These are phyloP conservation scores for Macrobrachium nipponense DNA, from an alignment of 1,140 invertebrate species.

Conservation along the genomic window DNA sequence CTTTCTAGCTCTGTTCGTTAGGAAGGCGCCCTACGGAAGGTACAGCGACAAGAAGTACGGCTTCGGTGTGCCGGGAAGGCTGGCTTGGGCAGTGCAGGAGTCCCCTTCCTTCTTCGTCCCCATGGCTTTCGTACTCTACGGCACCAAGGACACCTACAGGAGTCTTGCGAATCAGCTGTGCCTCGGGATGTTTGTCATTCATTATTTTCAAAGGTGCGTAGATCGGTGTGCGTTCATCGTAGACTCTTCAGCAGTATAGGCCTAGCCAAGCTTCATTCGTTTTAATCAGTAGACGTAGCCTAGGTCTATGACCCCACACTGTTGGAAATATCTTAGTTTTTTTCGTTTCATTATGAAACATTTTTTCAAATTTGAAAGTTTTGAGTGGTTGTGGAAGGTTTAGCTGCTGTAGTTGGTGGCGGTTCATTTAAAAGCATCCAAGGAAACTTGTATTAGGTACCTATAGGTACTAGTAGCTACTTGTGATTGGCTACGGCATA, in stretches of 20 bases:
- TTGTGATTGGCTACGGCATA: too few relatives aligned
- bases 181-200: conserved; percentile 47
- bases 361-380: too few relatives aligned
- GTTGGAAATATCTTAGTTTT: too few relatives aligned
- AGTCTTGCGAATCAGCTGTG: conserved; percentile 44
- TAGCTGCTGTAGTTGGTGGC: too few relatives aligned
- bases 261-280: too few relatives aligned
- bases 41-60: conserved; percentile 13
- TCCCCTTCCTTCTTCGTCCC: conserved; percentile 35
- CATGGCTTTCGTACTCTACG: conserved; percentile 5
- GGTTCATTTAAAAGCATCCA: too few relatives aligned
- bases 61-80: conserved; percentile 23
- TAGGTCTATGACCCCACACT: too few relatives aligned
- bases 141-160: conserved; percentile 18
- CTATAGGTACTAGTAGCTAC: too few relatives aligned
- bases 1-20: conserved; percentile 7
- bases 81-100: conserved; percentile 38
- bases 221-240: background rate
- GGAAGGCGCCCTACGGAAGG: conserved; percentile 11
- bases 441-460: too few relatives aligned
- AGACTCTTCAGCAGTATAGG: background rate
- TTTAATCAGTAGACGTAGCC: too few relatives aligned
- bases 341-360: too few relatives aligned
- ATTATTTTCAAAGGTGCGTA: conserved; percentile 48
- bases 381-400: too few relatives aligned